Evolutionary conservation across 92 coral and sea anemone species (phyloP).

Genomic region (Anthopleura xanthogrammica): DNA sequence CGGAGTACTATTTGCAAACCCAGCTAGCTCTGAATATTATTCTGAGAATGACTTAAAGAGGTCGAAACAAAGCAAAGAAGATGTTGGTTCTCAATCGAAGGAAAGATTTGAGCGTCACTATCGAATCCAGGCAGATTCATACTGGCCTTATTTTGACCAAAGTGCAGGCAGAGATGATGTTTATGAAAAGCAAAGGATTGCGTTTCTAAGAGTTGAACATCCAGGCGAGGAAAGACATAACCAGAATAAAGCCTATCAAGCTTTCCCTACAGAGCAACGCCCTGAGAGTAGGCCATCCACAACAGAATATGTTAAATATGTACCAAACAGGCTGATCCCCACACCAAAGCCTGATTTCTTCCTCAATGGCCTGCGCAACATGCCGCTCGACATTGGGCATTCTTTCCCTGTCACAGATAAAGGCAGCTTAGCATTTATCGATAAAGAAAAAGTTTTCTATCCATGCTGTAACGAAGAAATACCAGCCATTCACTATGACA

Average conservation of each 20-base stretch:
- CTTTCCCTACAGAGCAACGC: not conserved
- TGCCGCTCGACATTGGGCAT: not conserved
- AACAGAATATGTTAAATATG: not conserved
- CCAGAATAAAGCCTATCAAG: not conserved
- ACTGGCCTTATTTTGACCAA: not conserved
- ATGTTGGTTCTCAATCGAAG: not conserved
- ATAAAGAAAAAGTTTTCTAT: not conserved
- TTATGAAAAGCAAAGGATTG: not conserved
- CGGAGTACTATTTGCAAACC: not conserved
- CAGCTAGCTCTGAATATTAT: not conserved
- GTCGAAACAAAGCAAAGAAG: not conserved
- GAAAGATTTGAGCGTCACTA: not conserved
- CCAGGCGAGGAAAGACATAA: not conserved
- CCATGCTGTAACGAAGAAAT: slow-evolving; percentile 1
- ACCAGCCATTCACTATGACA: not conserved
- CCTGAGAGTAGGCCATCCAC: not conserved
- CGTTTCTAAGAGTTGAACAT: not conserved
- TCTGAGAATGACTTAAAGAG: not conserved
- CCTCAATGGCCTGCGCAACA: not conserved
- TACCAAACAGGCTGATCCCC: not conserved
- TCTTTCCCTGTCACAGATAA: not conserved
- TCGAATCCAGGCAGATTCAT: not conserved
- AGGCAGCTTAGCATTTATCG: not conserved
- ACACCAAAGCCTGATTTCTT: not conserved
- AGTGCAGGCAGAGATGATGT: not conserved